Evolutionary conservation across 2,113 vertebrate species (phyloP).

Genomic region (Baryphthengus martii): DNA sequence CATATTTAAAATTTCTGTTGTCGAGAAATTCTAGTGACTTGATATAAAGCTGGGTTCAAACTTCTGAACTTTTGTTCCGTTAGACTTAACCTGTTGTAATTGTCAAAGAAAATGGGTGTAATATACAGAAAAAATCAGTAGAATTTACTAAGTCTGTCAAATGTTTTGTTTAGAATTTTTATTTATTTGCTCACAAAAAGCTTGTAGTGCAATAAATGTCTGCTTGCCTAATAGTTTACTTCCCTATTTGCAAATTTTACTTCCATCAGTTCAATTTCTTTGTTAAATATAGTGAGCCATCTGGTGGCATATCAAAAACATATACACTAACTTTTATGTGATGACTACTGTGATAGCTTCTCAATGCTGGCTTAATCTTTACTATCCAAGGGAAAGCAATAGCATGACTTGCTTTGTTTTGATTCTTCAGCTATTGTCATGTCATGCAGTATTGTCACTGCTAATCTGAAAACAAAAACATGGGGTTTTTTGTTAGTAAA

Average conservation of each 20-base stretch:
- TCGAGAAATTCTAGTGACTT: not conserved
- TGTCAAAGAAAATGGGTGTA: not conserved
- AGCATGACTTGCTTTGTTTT: not conserved
- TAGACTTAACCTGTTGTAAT: not conserved
- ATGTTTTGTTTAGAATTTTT: not conserved
- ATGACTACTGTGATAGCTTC: not conserved
- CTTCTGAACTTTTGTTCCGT: not conserved
- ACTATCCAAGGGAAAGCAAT: not conserved
- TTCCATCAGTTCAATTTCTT: not conserved
- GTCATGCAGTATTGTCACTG: not conserved
- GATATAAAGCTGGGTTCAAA: not conserved
- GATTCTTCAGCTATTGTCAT: not conserved
- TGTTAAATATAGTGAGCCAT: not conserved
- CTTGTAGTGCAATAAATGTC: not conserved
- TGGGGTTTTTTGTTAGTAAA: not conserved
- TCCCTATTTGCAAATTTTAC: not conserved
- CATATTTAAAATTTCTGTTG: not conserved
- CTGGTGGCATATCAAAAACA: slow-evolving; percentile 18
- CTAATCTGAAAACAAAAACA: not conserved
- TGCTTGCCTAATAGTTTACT: not conserved
- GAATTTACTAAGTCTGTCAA: not conserved
- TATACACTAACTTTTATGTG: not conserved
- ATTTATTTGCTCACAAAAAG: not conserved
- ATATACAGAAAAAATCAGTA: not conserved
- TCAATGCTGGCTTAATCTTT: not conserved